Evolutionary conservation across 2,797 vertebrate species (phyloP).

Genomic region (Urosaurus nigricauda): DNA sequence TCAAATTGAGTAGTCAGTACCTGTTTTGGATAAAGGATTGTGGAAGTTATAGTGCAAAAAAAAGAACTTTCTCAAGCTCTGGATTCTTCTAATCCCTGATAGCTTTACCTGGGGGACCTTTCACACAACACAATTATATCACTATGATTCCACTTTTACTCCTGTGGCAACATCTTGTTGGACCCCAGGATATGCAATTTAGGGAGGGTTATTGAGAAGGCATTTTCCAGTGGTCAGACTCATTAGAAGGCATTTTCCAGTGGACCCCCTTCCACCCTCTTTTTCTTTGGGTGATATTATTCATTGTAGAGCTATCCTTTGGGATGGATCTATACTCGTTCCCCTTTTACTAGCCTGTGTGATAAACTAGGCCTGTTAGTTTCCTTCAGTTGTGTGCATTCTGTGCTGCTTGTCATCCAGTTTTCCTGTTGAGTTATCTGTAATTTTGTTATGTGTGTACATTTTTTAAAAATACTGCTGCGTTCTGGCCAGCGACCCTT

Average conservation of each 20-base stretch:
- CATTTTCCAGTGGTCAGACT: not conserved
- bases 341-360: not conserved
- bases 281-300: not conserved
- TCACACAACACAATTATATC: too few relatives aligned
- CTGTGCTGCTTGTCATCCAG: not conserved
- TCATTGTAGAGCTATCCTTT: not conserved
- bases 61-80: too few relatives aligned
- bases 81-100: too few relatives aligned
- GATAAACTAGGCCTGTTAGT: not conserved
- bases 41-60: too few relatives aligned
- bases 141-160: too few relatives aligned
- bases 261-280: too few relatives aligned
- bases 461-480: not conserved
- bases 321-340: not conserved
- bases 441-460: not conserved
- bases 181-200: too few relatives aligned
- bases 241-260: not conserved
- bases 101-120: too few relatives aligned
- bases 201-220: not conserved
- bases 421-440: not conserved
- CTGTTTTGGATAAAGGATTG: too few relatives aligned
- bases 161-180: too few relatives aligned
- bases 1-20: too few relatives aligned
- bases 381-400: not conserved
- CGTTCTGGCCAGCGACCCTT: not conserved